Evolutionary conservation across 1,140 invertebrate species (phyloP), one percentile per base, ranked within the genome.

Genomic region (Saccostrea echinata): DNA sequence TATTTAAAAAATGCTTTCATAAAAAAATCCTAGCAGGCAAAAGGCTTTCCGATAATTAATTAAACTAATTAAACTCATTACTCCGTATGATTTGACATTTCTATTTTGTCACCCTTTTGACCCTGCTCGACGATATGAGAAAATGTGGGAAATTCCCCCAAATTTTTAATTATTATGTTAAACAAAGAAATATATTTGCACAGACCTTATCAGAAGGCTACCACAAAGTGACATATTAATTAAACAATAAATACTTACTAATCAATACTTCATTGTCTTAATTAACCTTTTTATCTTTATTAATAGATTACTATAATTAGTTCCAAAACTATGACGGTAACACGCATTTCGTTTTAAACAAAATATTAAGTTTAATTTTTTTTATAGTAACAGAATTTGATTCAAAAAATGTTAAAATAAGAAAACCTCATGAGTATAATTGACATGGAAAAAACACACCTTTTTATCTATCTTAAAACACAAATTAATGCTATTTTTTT

Each of bases 141-240:
- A 76, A 76, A 76, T 30, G 68, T 30, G 68, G 68, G 68, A 76
- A 76, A 76, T 76, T 76, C 68, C 68, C 68, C 27, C 0, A 76
- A 71, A 33, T 30, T 76, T 76, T 76, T 61, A 61, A 43, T 6
- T 43, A 43, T n/a, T 21, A 61, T 61, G 55, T 61, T 61, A 61
- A 61, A 21, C 18, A 33, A 13, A 76, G 68, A 76, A 16, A 12
- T 16, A 3, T 16, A 76, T 76, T 33, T 3, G 27, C 30, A 71
- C 4, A 30, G 27, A 76, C 30, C 68, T 13, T 33, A 30, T 76
- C 27, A 11, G 27, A 27, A 18, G 13, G 30, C 27, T 27, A 76
- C 68, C 68, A 16, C 68, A 76, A 76, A 21, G 30, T 76, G 68
- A 76, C 68, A 76, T 76, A 30, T 76, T 76, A 16, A 30, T 76